These are phyloP conservation scores for Onychomys leucogaster DNA, from an alignment of 2,797 vertebrate genomes.

Conservation along the genomic window DNA sequence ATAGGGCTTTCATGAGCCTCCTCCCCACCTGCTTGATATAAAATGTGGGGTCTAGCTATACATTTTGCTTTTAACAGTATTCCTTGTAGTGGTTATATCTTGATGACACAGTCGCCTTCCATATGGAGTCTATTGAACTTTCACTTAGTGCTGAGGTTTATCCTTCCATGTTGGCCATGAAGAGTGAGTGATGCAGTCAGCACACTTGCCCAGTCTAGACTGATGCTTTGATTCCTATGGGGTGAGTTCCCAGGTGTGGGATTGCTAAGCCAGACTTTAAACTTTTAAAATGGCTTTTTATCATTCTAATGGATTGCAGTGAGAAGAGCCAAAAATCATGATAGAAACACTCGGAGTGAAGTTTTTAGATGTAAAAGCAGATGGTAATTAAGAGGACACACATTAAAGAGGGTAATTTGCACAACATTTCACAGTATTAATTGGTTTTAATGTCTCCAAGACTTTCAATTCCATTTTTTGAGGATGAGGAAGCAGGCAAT, in stretches of 20 bases:
- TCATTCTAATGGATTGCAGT: conserved; percentile 70
- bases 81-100: background rate
- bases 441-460: conserved; percentile 59
- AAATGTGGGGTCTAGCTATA: background rate
- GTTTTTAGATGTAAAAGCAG: conserved; percentile 63
- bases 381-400: conserved; percentile 64
- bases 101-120: background rate
- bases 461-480: conserved; percentile 39
- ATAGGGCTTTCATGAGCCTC: background rate
- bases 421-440: conserved; percentile 36
- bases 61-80: background rate
- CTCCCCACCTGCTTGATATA: background rate
- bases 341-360: conserved; percentile 65
- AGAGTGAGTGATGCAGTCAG: background rate
- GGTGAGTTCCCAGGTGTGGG: conserved; percentile 59
- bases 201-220: conserved; percentile 39
- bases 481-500: background rate
- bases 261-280: conserved; percentile 45
- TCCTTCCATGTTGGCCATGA: background rate
- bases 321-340: conserved; percentile 69
- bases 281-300: conserved; percentile 70
- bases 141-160: background rate
- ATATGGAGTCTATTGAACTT: background rate
- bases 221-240: conserved; percentile 39
- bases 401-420: conserved; percentile 64